Evolutionary conservation across 2,797 vertebrate genomes (phyloP), one percentile per base, ranked within the genome.

Genomic region (Urosaurus nigricauda): DNA sequence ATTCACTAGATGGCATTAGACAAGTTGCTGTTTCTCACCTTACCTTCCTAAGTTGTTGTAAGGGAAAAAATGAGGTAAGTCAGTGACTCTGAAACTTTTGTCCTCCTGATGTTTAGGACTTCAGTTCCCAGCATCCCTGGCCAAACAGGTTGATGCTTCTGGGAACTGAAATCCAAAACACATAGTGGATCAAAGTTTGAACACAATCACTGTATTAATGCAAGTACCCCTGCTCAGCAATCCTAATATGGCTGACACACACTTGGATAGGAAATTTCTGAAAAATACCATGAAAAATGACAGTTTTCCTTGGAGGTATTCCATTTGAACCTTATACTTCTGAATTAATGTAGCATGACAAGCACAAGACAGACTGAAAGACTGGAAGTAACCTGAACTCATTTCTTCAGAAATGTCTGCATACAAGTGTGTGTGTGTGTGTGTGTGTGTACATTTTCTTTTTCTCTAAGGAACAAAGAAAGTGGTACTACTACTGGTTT

Each of bases 401-500:
- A 51, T 83, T 68, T 29, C n/a, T 51, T 70, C n/a, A 32, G 24
- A 47, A 8, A 1, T 24, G n/a, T 9, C 11, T 40, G 37, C 7
- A 51, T 81, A n/a, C 60, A 35, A 58, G 79, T 63, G 9, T 60
- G n/a, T 37, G 79, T 81, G 79, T 65, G 58, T 7, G 26, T 51
- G 35, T 85, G 35, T 32, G 29, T 68, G 65, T 32, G 29, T 68
- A 32, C 29, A 68, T 80, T 65, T 87, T 91, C 32, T 94, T 92
- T 94, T 86, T 90, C 83, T 92, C 35, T 87, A 90, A 92, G 88
- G 47, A 80, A 90, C 91, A 86, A 81, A 94, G 94, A 94, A 93
- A 95, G 86, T 93, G 94, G 90, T 93, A 93, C 82, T 87, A 84
- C 87, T 87, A 85, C 86, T 91, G 88, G 80, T 83, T 83, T 94